A percentile compares a stretch with the other conserved stretches of the same genome.
Conservation (phyloP, 2,888 invertebrate species). For the Drosophila subquinaria region DNA sequence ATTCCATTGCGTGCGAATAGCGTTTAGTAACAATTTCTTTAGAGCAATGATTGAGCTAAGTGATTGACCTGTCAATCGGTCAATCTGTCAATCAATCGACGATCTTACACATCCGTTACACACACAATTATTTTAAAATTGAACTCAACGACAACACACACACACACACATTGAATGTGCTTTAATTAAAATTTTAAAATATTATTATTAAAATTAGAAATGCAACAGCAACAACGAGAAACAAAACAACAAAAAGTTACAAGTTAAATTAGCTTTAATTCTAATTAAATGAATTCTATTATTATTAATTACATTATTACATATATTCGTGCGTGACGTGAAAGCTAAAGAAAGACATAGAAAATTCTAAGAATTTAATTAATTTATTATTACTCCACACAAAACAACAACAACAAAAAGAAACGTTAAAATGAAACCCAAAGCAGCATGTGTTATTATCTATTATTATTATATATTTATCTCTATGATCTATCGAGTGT, state of each 20-base stretch:
- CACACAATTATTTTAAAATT: constrained; percentile 20
- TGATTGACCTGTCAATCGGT: constrained; percentile 34
- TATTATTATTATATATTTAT: constrained; percentile 43
- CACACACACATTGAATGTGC: constrained; percentile 44
- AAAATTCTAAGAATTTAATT: constrained; percentile 79
- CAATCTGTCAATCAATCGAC: constrained; percentile 22
- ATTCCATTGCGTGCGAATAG: constrained; percentile 88
- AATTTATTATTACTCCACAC: constrained; percentile 56
- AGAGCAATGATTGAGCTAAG: constrained; percentile 38
- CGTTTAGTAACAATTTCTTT: constrained; percentile 84
- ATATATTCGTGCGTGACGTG: constrained; percentile 60
- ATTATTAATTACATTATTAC: constrained; percentile 36
- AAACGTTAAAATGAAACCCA: constrained; percentile 28
- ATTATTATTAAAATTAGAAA: constrained; percentile 23
- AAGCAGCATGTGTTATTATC: constrained; percentile 76
- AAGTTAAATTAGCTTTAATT: constrained; percentile 58
- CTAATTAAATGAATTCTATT: constrained; percentile 54
- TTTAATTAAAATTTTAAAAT: constrained; percentile 22
- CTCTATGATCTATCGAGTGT: constrained; percentile 57
- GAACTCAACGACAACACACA: constrained; percentile 34
- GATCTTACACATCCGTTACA: constrained; percentile 28
- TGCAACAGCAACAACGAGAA: constrained; percentile 3
- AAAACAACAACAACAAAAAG: constrained; percentile 14
- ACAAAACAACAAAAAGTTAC: constrained; percentile 23
- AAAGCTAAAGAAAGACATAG: constrained; percentile 82